These are phyloP conservation scores for Acanthaster planci DNA, from an alignment of 35 echinoderm and acorn worm genomes.

Conservation along the genomic window DNA sequence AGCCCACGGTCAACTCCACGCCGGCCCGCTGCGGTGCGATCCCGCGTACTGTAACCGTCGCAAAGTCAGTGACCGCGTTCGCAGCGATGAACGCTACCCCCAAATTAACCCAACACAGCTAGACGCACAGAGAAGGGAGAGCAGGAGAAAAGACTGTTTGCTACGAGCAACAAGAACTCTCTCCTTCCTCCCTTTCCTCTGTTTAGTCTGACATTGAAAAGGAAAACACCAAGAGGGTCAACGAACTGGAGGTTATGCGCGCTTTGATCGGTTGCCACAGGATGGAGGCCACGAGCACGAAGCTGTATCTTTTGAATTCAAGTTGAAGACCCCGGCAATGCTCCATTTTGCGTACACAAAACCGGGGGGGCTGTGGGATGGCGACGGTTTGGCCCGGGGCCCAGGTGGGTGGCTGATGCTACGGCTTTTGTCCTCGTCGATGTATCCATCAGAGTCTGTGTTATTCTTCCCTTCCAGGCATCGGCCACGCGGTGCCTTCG, in stretches of 20 bases:
- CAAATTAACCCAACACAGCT: background rate
- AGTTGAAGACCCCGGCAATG: slow-evolving; percentile 22
- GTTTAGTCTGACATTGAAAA: slow-evolving; percentile 12
- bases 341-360: slow-evolving; percentile 2
- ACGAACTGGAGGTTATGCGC: slow-evolving; percentile 23
- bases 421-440: slow-evolving; percentile 13
- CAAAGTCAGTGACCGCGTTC: slow-evolving; percentile 21
- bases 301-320: slow-evolving; percentile 6
- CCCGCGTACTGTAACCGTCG: no score
- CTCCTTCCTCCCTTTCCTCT: background rate
- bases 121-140: background rate
- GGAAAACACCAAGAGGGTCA: slow-evolving; percentile 14
- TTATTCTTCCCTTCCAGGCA: slow-evolving; percentile 22
- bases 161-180: background rate
- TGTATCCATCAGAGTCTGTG: slow-evolving; percentile 26
- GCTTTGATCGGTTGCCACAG: slow-evolving; percentile 10
- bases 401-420: slow-evolving; percentile 11
- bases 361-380: background rate
- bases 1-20: slow-evolving; percentile 3
- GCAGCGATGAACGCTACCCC: slow-evolving; percentile 1
- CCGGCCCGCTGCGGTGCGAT: background rate
- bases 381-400: background rate
- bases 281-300: background rate
- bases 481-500: slow-evolving; percentile 6
- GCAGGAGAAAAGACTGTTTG: background rate